Base-by-base conservation (phyloP, 1,140 invertebrate species). In the Papilio dardanus region DNA sequence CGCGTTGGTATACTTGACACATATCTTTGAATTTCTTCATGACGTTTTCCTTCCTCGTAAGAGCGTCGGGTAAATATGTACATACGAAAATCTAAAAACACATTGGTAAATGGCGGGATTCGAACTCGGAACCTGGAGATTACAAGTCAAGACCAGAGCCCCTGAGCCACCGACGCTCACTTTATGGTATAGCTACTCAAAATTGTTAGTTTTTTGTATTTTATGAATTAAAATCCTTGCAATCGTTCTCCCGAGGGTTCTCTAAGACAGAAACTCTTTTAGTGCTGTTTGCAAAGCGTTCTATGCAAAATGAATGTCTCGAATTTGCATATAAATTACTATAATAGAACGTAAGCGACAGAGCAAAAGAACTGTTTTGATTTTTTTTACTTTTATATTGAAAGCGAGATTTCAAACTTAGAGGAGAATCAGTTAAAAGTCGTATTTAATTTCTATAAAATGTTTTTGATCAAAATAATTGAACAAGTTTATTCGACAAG, bases 271-370 rank as follows among this genome's bases (percentile, higher is more conserved):
- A 62, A 62, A 62, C 54, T 62, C 54, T 62, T 54, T 54, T 62
- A 62, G 54, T 62, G 24, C 24, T 62, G 24, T 62, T 62, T 62
- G 54, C 24, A 62, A 28, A 62, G 54, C 54, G 24, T 28, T 62
- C 54, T 62, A 28, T 62, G 54, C 24, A 62, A 62, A 62, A 62
- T 62, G 54, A 62, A 62, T 62, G 21, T 54, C 50, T 21, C 50
- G 24, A 54, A 54, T 54, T 54, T 54, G 21, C 50, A 54, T 54
- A 54, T 54, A 54, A 54, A 54, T 54, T 54, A 54, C 50, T 54
- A 54, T 24, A 54, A 54, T 24, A 21, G 8, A 54, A 54, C 50
- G 50, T 54, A 24, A 54, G 7, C 19, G 19, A 54, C 8, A 54
- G 10, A 54, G 50, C 21, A 24, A 54, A 24, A n/a, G 42, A 46